phyloP scores from a whole-genome alignment of 2,797 vertebrate genomes.

The Zonotrichia albicollis region DNA sequence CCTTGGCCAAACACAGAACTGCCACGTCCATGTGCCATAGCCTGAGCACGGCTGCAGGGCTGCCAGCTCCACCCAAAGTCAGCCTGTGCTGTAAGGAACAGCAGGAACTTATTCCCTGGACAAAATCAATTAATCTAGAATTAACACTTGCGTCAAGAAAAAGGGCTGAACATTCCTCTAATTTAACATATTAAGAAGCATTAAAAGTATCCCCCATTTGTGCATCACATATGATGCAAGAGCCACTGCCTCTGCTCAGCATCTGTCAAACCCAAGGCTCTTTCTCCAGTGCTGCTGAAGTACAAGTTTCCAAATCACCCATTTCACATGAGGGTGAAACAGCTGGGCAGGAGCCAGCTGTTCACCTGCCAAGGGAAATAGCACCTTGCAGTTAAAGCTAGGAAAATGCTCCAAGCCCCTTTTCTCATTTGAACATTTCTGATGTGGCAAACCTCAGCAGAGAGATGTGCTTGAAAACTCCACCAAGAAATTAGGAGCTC shows the following conservation, averaged over 20 bases:
- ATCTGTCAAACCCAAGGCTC: neutral
- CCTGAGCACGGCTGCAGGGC: accelerated
- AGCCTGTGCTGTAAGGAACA: accelerated
- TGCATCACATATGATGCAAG: neutral
- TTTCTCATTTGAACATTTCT: neutral
- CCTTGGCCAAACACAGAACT: neutral
- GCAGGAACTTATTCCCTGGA: neutral
- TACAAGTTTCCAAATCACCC: neutral
- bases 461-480: neutral
- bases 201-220: neutral
- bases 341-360: neutral
- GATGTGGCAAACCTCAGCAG: neutral
- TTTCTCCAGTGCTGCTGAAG: neutral
- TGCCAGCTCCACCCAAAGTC: neutral
- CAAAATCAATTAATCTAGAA: neutral
- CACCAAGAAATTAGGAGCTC: neutral
- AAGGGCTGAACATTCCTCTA: neutral
- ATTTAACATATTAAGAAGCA: neutral
- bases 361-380: neutral
- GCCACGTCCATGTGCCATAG: accelerated
- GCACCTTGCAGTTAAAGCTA: neutral
- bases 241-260: neutral
- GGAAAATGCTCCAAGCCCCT: neutral
- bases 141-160: neutral
- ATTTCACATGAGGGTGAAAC: neutral